These are phyloP conservation scores for Ctenomys sociabilis DNA, from an alignment of 2,113 vertebrate genomes.

Conservation along the genomic window DNA sequence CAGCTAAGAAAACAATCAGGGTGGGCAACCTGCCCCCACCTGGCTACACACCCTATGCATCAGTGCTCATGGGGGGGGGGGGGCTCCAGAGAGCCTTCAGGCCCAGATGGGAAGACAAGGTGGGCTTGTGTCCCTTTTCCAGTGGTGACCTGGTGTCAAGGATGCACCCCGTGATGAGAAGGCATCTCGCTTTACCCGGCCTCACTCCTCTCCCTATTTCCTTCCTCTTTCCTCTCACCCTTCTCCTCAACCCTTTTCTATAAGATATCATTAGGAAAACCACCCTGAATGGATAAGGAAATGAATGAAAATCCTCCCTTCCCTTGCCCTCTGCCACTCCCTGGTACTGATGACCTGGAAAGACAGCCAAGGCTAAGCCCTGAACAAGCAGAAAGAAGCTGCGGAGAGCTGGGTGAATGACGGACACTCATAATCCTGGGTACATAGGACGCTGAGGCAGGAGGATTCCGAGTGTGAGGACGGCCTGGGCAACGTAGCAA, in stretches of 20 bases:
- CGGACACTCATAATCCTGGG: neutral
- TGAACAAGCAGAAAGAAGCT: neutral
- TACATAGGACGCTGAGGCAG: neutral
- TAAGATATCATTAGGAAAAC: neutral
- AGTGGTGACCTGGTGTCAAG: neutral
- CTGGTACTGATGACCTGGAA: neutral
- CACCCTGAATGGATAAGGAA: neutral
- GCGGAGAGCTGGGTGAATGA: neutral
- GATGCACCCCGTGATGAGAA: neutral
- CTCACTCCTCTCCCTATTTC: neutral
- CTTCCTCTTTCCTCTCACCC: neutral
- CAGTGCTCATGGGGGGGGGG: neutral
- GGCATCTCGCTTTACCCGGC: too few species aligned
- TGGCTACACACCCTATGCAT: neutral
- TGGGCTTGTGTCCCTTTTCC: neutral
- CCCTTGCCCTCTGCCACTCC: neutral
- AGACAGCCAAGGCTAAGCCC: neutral
- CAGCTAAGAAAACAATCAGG: neutral
- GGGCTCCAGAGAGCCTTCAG: neutral
- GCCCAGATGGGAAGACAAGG: neutral
- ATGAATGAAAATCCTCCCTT: neutral
- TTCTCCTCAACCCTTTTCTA: neutral
- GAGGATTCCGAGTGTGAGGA: neutral
- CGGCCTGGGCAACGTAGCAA: neutral
- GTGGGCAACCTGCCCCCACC: accelerated